Conservation (phyloP, 2,888 invertebrate species). For the Polyommatus icarus region DNA sequence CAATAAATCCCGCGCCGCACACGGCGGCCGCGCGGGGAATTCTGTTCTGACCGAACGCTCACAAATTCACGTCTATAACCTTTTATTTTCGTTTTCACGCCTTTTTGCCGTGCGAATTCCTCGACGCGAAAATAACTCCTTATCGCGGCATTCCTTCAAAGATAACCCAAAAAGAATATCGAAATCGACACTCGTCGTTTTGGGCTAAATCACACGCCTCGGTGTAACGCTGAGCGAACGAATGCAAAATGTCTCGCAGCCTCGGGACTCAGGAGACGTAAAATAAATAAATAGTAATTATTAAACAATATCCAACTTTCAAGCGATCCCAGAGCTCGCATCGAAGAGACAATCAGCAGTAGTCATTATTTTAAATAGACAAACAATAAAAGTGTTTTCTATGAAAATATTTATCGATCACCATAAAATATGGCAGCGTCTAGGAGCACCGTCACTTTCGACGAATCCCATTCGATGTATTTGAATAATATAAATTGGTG, state of each 20-base stretch:
- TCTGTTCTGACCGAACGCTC: constrained; percentile 79
- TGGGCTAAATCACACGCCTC: constrained; percentile 65
- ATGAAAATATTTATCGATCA: not conserved
- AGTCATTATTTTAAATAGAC: not conserved
- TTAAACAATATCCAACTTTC: not conserved
- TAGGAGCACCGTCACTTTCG: constrained; percentile 40
- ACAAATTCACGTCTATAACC: constrained; percentile 78
- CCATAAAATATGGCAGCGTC: not conserved
- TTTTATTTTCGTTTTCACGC: constrained; percentile 80
- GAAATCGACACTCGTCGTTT: constrained; percentile 65
- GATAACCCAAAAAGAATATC: constrained; percentile 71
- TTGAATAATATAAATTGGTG: constrained; percentile 59
- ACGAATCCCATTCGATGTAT: constrained; percentile 55
- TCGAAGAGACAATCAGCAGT: not conserved
- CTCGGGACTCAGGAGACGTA: not conserved
- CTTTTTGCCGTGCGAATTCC: constrained; percentile 76
- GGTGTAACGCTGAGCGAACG: constrained; percentile 58
- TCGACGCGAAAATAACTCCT: constrained; percentile 78
- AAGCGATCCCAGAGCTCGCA: not conserved
- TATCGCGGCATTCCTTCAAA: constrained; percentile 78
- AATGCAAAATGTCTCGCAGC: constrained; percentile 47
- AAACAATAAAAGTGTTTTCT: not conserved
- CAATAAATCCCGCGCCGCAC: constrained; percentile 80
- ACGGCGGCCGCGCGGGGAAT: constrained; percentile 78
- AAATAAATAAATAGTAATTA: not conserved